Evolutionary conservation across 2,797 vertebrate species (phyloP).

Genomic region (Syngnathus rostellatus): DNA sequence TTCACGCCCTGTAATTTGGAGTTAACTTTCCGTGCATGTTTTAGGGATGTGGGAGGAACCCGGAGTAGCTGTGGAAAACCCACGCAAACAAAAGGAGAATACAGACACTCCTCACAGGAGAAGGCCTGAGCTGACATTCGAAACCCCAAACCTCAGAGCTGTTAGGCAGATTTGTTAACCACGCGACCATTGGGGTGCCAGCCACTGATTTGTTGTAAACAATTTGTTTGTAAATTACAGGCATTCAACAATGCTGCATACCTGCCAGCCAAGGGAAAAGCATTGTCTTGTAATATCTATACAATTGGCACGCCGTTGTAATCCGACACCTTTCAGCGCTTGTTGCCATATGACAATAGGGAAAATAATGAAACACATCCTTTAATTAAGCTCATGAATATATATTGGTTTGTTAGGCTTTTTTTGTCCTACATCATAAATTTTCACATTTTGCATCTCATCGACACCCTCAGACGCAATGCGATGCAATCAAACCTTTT

Average conservation of each 20-base stretch:
- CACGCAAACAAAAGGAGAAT: neutral
- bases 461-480: slow-evolving; percentile 61
- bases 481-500: slow-evolving; percentile 46
- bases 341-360: slow-evolving; percentile 39
- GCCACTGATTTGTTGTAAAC: slow-evolving; percentile 11
- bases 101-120: neutral
- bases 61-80: neutral
- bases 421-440: slow-evolving; percentile 54
- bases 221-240: neutral
- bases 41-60: neutral
- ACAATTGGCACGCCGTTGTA: slow-evolving; percentile 51
- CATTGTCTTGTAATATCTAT: slow-evolving; percentile 32
- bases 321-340: slow-evolving; percentile 51
- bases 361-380: slow-evolving; percentile 54
- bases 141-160: neutral
- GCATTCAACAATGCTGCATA: neutral
- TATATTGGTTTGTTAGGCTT: slow-evolving; percentile 64
- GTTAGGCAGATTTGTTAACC: neutral
- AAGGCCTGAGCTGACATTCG: neutral
- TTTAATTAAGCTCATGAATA: slow-evolving; percentile 74
- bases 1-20: neutral
- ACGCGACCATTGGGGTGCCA: neutral
- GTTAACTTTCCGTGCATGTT: neutral
- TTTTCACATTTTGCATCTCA: slow-evolving; percentile 66
- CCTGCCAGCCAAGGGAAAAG: slow-evolving; percentile 9